A percentile compares a stretch with the other conserved stretches of the same genome.
These are phyloP conservation scores for Diaprepes abbreviatus DNA, from an alignment of 2,888 invertebrate genomes.

Conservation along the genomic window DNA sequence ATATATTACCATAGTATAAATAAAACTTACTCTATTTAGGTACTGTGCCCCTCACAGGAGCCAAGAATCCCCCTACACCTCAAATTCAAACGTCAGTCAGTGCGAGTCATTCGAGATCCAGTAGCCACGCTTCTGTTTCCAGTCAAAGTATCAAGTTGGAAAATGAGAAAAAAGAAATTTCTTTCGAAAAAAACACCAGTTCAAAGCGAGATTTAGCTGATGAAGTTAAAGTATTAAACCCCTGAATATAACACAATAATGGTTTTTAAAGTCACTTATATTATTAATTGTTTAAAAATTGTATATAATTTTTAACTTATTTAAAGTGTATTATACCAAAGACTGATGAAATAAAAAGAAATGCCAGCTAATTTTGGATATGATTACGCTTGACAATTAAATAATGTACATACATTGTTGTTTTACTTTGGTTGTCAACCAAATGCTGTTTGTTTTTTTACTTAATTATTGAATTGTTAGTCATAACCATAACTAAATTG, in stretches of 20 bases:
- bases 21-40: neutral
- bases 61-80: conserved; percentile 77
- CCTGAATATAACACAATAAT: neutral
- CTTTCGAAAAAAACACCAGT: neutral
- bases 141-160: conserved; percentile 52
- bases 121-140: conserved; percentile 70
- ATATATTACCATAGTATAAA: no score
- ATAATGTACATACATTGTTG: no score
- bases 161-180: conserved; percentile 34
- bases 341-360: conserved; percentile 3
- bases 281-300: conserved; percentile 2
- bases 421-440: no score
- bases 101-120: conserved; percentile 75
- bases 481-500: no score
- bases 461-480: no score
- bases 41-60: conserved; percentile 67
- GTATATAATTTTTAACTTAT: conserved; percentile 1
- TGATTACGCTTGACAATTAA: no score
- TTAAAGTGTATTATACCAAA: conserved; percentile 7
- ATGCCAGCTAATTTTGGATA: no score
- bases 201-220: conserved; percentile 4
- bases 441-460: no score
- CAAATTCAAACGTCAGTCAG: conserved; percentile 78
- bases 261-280: neutral
- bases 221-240: conserved; percentile 25